Evolutionary conservation across 2,113 vertebrate species (phyloP).

Genomic region (Chrysochloris asiatica): DNA sequence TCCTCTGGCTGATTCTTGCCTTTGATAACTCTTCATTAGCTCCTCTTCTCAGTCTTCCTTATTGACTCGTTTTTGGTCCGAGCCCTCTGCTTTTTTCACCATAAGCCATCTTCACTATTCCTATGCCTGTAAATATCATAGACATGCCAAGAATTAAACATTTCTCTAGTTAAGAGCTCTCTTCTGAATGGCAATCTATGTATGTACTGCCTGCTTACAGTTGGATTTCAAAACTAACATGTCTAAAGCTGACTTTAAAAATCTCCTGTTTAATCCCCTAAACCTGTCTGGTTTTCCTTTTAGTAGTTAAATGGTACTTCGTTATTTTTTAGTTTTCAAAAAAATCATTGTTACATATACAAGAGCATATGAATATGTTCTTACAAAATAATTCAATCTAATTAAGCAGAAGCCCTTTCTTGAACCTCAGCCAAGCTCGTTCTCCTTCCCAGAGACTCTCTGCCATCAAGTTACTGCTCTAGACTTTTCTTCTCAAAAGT

Average conservation of each 20-base stretch:
- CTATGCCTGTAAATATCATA: not conserved
- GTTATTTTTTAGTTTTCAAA: no score
- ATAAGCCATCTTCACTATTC: not conserved
- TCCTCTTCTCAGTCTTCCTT: not conserved
- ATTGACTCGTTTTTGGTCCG: not conserved
- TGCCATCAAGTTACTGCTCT: no score
- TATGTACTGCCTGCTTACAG: not conserved
- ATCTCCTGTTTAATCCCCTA: not conserved
- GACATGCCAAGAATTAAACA: not conserved
- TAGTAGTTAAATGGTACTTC: not conserved
- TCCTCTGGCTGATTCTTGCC: not conserved
- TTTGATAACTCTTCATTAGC: not conserved
- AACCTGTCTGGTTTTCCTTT: not conserved
- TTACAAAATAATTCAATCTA: not conserved
- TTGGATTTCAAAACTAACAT: slow-evolving; percentile 3
- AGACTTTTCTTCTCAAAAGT: no score
- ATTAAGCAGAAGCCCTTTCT: not conserved
- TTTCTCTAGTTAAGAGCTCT: not conserved
- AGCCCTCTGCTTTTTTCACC: not conserved
- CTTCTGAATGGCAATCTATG: not conserved
- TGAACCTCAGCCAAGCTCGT: not conserved
- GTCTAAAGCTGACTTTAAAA: no score
- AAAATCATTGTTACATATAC: not conserved
- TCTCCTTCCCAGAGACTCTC: not conserved
- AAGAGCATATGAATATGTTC: not conserved